These are phyloP conservation scores for Pocota personata DNA, from an alignment of 2,888 invertebrate genomes.

Conservation along the genomic window DNA sequence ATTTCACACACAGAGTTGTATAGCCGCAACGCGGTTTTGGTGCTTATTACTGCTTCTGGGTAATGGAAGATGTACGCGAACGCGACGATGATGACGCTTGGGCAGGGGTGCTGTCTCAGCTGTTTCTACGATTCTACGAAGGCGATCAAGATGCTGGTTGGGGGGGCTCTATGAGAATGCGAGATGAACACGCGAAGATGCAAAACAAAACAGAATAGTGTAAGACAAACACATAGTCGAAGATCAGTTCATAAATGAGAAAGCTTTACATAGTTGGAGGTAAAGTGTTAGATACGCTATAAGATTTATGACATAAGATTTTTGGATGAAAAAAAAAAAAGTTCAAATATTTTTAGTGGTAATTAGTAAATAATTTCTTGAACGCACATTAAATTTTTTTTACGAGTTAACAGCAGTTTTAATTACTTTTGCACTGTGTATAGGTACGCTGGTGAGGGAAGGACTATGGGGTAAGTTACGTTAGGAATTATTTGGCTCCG, in stretches of 20 bases:
- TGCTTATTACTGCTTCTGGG: constrained; percentile 7
- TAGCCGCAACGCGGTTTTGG: constrained; percentile 15
- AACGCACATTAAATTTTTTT: no score
- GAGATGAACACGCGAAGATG: constrained; percentile 39
- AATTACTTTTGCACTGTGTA: not conserved
- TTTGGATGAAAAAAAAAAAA: not conserved
- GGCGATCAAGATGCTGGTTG: constrained; percentile 30
- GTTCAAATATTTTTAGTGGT: not conserved
- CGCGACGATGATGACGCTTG: constrained; percentile 13
- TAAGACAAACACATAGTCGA: constrained; percentile 17
- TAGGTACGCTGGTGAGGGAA: not conserved
- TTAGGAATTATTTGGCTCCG: not conserved
- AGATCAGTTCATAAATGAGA: constrained; percentile 43
- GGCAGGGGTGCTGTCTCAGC: constrained; percentile 45
- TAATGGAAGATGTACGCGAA: constrained; percentile 40
- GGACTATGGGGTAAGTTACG: not conserved
- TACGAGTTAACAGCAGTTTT: not conserved
- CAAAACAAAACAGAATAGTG: constrained; percentile 34
- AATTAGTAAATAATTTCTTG: constrained; percentile 1
- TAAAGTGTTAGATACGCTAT: constrained; percentile 64
- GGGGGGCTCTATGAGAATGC: constrained; percentile 22
- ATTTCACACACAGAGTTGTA: constrained; percentile 48
- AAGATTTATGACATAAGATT: constrained; percentile 56
- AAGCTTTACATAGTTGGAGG: constrained; percentile 47
- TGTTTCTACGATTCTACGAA: constrained; percentile 51